Evolutionary conservation across 2,797 vertebrate genomes (phyloP).

Genomic region (Pseudomugil gertrudae): DNA sequence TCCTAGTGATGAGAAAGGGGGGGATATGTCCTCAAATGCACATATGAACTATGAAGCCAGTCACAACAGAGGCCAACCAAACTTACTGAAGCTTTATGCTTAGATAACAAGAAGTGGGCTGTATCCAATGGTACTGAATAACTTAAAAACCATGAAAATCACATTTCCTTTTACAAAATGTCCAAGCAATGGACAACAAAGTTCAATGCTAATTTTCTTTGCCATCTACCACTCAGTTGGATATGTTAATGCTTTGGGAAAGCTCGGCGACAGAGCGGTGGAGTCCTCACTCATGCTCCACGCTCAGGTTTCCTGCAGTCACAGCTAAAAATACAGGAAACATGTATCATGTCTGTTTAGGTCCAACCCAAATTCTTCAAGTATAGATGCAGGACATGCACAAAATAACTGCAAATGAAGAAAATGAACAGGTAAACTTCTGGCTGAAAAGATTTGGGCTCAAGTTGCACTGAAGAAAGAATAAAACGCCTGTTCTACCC

Average conservation of each 20-base stretch:
- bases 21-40: slow-evolving; percentile 61
- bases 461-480: slow-evolving; percentile 4
- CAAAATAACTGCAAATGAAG: slow-evolving; percentile 8
- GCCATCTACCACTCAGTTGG: background rate
- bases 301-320: slow-evolving; percentile 76
- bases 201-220: background rate
- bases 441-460: slow-evolving; percentile 8
- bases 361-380: slow-evolving; percentile 51
- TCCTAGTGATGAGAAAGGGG: slow-evolving; percentile 41
- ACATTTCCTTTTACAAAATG: background rate
- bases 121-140: slow-evolving; percentile 1
- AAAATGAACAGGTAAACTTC: slow-evolving; percentile 1
- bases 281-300: slow-evolving; percentile 46
- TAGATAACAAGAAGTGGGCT: slow-evolving; percentile 45
- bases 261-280: background rate
- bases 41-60: slow-evolving; percentile 57
- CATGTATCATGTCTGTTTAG: slow-evolving; percentile 67
- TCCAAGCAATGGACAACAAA: background rate
- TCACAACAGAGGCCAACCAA: slow-evolving; percentile 40
- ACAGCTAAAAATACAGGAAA: slow-evolving; percentile 80
- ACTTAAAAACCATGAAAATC: background rate
- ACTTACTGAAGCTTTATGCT: slow-evolving; percentile 11
- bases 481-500: background rate
- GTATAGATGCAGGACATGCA: slow-evolving; percentile 27
- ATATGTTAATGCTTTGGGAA: slow-evolving; percentile 9